Percentiles rank a stretch among this genome's conserved stretches.
These are phyloP conservation scores for Linnaemya vulpina DNA, from an alignment of 2,888 invertebrate genomes.

Conservation along the genomic window DNA sequence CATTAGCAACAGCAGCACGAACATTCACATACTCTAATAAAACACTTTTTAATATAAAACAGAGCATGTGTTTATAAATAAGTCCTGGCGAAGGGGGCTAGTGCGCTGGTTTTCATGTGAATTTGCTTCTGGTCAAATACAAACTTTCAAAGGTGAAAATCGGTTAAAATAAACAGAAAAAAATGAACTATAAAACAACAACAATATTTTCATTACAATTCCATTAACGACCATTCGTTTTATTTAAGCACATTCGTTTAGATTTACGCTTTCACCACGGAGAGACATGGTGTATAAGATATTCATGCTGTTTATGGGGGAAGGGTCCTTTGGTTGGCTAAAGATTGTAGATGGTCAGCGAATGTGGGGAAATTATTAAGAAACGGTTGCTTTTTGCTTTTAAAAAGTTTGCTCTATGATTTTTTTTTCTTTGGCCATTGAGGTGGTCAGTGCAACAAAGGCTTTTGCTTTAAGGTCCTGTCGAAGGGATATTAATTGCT, in stretches of 20 bases:
- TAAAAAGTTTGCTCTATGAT: too few relatives aligned
- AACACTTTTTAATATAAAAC: neutral
- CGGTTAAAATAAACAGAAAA: neutral
- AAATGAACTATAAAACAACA: neutral
- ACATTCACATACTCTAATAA: neutral
- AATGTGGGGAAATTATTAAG: conserved; percentile 15
- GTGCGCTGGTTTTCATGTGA: neutral
- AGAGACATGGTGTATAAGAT: neutral
- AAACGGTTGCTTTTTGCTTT: neutral
- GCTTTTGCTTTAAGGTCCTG: too few relatives aligned
- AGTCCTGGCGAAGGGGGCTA: conserved; percentile 3
- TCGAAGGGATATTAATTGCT: too few relatives aligned
- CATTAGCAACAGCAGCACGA: neutral
- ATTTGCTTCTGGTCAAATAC: conserved; percentile 15
- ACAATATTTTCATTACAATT: conserved; percentile 66
- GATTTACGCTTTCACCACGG: conserved; percentile 17
- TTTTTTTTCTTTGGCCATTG: too few relatives aligned
- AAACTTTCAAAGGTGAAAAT: conserved; percentile 7
- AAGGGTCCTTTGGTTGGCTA: conserved; percentile 15
- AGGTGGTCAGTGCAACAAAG: too few relatives aligned
- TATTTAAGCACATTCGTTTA: conserved; percentile 27
- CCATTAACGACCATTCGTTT: conserved; percentile 57
- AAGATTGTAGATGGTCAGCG: conserved; percentile 3
- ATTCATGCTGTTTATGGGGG: conserved; percentile 37
- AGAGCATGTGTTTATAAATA: neutral